Evolutionary conservation across 2,888 invertebrate genomes (phyloP).

Genomic region (Calliscelio sp.): DNA sequence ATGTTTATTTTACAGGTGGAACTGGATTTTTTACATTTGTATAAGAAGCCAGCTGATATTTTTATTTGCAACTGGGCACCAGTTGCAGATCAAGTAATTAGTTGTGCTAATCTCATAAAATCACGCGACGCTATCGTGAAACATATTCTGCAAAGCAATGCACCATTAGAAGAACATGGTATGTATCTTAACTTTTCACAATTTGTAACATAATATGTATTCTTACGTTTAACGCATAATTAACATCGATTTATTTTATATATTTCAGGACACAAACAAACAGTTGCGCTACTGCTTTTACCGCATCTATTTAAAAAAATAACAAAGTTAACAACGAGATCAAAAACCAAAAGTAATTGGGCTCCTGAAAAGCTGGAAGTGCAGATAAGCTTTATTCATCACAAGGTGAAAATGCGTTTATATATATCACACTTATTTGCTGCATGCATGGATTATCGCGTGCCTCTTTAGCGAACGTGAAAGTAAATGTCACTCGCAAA

Average conservation of each 20-base stretch:
- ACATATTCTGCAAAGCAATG: not conserved
- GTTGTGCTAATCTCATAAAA: not conserved
- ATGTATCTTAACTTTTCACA: not conserved
- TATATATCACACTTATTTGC: not conserved
- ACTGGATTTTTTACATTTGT: not conserved
- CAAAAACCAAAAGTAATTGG: not conserved
- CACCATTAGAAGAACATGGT: not conserved
- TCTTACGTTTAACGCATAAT: not conserved
- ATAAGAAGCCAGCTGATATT: not conserved
- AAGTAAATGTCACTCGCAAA: no score
- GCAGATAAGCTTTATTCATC: slow-evolving; percentile 2
- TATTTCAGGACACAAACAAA: slow-evolving; percentile 10
- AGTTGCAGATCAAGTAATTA: slow-evolving; percentile 1
- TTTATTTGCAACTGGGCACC: not conserved
- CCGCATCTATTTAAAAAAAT: slow-evolving; percentile 9
- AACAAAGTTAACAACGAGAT: not conserved
- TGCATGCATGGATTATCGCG: no score
- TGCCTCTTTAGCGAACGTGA: no score
- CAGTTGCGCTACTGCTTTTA: not conserved
- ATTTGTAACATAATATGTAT: not conserved
- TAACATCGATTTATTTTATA: not conserved
- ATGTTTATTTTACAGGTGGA: not conserved
- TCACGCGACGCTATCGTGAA: not conserved
- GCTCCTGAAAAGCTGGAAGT: not conserved
- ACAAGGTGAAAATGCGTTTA: not conserved